Percentiles rank a stretch among this genome's conserved stretches.
phyloP scores from a whole-genome alignment of 2,797 vertebrate species.

The Tokudaia tokunoshimensis region DNA sequence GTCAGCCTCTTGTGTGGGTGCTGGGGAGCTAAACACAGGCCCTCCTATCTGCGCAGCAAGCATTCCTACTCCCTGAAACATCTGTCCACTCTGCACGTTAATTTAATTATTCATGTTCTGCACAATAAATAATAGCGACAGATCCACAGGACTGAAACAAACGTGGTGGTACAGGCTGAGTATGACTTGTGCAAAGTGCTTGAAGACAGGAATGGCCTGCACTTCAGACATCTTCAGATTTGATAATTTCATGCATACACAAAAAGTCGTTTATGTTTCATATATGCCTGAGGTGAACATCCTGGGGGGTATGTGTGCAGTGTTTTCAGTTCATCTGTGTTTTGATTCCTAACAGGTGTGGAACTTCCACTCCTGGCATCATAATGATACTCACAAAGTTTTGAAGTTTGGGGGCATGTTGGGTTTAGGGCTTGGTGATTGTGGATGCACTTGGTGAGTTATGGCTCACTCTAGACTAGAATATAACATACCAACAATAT shows the following conservation, averaged over 20 bases:
- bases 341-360: neutral
- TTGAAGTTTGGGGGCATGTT: neutral
- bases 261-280: neutral
- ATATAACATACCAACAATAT: neutral
- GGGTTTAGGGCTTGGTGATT: neutral
- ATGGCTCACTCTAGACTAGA: neutral
- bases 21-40: neutral
- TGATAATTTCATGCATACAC: neutral
- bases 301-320: neutral
- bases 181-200: neutral
- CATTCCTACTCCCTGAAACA: neutral
- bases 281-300: neutral
- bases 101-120: neutral
- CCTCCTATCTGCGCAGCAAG: neutral
- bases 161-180: neutral
- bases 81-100: neutral
- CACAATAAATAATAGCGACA: neutral
- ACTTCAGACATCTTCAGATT: neutral
- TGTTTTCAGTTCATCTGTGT: neutral
- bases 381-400: neutral
- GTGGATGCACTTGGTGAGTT: neutral
- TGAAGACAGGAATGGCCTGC: neutral
- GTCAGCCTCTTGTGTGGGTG: neutral
- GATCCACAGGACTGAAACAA: neutral
- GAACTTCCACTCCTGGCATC: neutral